Evolutionary conservation across 2,113 vertebrate genomes (phyloP).

Genomic region (Ramphastos sulfuratus): DNA sequence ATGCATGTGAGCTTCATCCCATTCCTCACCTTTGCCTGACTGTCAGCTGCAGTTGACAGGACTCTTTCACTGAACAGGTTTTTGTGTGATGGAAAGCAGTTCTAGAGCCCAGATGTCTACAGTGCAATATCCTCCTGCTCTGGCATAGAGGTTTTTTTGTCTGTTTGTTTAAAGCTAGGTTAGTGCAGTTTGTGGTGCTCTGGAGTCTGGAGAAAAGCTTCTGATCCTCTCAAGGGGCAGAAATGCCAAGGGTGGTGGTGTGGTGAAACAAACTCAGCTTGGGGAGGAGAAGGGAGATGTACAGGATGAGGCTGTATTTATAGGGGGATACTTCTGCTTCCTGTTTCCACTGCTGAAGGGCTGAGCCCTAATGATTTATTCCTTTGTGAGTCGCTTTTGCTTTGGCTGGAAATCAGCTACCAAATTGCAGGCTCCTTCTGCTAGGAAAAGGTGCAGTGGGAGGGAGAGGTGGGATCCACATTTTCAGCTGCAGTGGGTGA

Average conservation of each 20-base stretch:
- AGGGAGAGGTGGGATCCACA: neutral
- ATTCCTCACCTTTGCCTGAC: conserved; percentile 54
- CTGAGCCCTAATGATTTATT: neutral
- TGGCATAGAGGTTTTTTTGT: conserved; percentile 15
- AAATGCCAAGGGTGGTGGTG: neutral
- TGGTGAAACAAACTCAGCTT: neutral
- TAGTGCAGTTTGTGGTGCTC: conserved; percentile 31
- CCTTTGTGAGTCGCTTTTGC: neutral
- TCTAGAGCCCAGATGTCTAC: conserved; percentile 61
- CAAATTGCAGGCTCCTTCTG: neutral
- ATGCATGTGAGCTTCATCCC: conserved; percentile 73
- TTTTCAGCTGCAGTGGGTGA: neutral
- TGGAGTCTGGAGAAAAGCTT: neutral
- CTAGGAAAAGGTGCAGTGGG: neutral
- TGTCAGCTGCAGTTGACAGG: conserved; percentile 55
- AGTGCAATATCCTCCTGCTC: conserved; percentile 66
- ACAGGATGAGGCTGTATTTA: neutral
- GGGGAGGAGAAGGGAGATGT: neutral
- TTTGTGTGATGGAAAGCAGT: conserved; percentile 61
- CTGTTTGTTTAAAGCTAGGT: conserved; percentile 52
- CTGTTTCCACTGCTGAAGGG: neutral
- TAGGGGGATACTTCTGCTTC: neutral
- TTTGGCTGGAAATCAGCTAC: neutral
- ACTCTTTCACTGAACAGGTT: conserved; percentile 30
- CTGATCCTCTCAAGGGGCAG: conserved; percentile 17